A percentile compares a stretch with the other conserved stretches of the same genome.
Evolutionary conservation across 1,140 invertebrate genomes (phyloP).

Genomic region (Cardiocondyla obscurior): DNA sequence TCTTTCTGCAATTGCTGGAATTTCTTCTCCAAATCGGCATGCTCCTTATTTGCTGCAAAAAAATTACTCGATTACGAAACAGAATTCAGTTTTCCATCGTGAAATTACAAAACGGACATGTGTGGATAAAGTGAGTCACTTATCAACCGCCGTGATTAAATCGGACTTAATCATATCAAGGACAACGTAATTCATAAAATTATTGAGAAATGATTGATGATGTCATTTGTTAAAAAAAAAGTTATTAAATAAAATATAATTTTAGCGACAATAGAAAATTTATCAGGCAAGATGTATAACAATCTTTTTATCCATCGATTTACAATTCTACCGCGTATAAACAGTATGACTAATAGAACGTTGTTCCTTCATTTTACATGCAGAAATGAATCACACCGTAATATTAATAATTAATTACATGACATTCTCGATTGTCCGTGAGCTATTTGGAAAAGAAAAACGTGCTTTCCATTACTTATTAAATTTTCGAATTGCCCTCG

Average conservation of each 20-base stretch:
- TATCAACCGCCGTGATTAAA: neutral
- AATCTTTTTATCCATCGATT: too few species aligned
- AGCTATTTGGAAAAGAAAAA: constrained; percentile 47
- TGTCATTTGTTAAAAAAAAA: constrained; percentile 7
- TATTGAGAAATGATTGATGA: constrained; percentile 16
- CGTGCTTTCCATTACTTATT: constrained; percentile 48
- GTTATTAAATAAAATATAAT: constrained; percentile 1
- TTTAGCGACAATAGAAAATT: neutral
- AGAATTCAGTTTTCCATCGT: neutral
- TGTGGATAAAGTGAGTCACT: constrained; percentile 11
- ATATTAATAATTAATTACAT: constrained; percentile 58
- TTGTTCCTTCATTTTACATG: constrained; percentile 61
- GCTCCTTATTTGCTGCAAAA: constrained; percentile 85
- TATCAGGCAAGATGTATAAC: too few species aligned
- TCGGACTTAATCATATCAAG: constrained; percentile 19
- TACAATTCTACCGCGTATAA: constrained; percentile 56
- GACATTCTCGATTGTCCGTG: constrained; percentile 54
- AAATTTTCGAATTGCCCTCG: neutral
- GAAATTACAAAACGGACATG: neutral
- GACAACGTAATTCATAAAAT: constrained; percentile 1
- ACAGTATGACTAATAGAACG: constrained; percentile 64
- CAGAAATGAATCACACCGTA: constrained; percentile 68
- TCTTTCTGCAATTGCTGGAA: constrained; percentile 85
- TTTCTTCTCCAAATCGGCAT: constrained; percentile 86
- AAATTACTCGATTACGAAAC: neutral